Evolutionary conservation across 2,113 vertebrate species (phyloP).

Genomic region (Notiomystis cincta): DNA sequence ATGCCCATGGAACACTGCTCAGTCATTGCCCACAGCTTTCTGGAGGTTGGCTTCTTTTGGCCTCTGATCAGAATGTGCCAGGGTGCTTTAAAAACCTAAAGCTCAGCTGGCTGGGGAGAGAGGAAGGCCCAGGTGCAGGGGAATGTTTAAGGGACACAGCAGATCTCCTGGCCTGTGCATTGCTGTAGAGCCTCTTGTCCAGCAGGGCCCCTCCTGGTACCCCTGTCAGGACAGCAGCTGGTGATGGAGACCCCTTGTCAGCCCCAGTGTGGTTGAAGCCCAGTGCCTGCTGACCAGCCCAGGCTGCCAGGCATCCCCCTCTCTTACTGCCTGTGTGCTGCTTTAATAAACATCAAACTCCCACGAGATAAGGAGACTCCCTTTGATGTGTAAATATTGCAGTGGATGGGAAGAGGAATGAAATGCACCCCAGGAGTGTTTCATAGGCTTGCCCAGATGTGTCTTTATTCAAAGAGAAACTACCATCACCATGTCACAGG

Average conservation of each 20-base stretch:
- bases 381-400: conserved; percentile 1
- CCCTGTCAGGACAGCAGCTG: not conserved
- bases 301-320: not conserved
- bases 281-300: accelerated
- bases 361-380: not conserved
- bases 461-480: not conserved
- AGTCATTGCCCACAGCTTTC: not conserved
- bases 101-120: not conserved
- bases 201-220: not conserved
- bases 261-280: not conserved
- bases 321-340: not conserved
- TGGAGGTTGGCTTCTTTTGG: not conserved
- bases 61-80: not conserved
- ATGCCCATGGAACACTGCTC: not conserved
- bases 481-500: accelerated
- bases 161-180: not conserved
- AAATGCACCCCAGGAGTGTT: not conserved
- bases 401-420: not conserved
- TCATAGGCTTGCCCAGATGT: not conserved
- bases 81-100: not conserved
- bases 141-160: not conserved
- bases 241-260: not conserved
- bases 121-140: not conserved
- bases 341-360: not conserved
- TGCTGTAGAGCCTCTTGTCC: not conserved